Percentiles rank a stretch among this genome's conserved stretches.
phyloP scores from a whole-genome alignment of 2,113 vertebrate species.

The Phainopepla nitens region DNA sequence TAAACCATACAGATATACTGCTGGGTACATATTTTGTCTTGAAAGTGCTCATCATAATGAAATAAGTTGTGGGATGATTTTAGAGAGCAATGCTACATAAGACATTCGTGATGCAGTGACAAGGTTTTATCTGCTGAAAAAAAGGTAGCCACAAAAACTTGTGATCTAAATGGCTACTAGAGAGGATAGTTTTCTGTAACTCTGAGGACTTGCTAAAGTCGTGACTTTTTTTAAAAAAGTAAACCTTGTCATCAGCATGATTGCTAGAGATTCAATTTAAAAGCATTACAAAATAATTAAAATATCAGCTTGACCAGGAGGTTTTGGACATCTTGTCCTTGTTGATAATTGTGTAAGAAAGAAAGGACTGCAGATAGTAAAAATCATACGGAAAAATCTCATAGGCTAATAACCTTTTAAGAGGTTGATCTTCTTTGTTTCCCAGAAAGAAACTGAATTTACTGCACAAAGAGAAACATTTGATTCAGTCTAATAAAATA shows the following conservation, averaged over 20 bases:
- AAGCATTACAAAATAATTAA: background rate
- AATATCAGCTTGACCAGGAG: background rate
- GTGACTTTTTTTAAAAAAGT: background rate
- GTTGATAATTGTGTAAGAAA: background rate
- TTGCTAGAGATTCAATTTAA: background rate
- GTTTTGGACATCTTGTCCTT: background rate
- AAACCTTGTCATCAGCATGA: fast-evolving
- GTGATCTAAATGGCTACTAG: background rate
- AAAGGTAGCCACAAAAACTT: background rate
- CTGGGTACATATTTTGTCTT: background rate
- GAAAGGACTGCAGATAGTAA: background rate
- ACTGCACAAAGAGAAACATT: background rate
- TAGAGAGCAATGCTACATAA: background rate
- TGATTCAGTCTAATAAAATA: background rate
- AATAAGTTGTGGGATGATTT: background rate
- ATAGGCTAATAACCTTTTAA: background rate
- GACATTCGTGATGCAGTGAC: background rate
- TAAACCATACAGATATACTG: background rate
- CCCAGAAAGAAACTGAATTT: background rate
- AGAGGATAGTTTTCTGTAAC: background rate
- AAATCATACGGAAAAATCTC: background rate
- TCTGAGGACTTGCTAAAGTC: background rate
- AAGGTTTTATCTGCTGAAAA: background rate
- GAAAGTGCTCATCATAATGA: background rate
- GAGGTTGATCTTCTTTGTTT: background rate